phyloP scores from a whole-genome alignment of 2,888 invertebrate genomes.

The Calephelis perditalis region DNA sequence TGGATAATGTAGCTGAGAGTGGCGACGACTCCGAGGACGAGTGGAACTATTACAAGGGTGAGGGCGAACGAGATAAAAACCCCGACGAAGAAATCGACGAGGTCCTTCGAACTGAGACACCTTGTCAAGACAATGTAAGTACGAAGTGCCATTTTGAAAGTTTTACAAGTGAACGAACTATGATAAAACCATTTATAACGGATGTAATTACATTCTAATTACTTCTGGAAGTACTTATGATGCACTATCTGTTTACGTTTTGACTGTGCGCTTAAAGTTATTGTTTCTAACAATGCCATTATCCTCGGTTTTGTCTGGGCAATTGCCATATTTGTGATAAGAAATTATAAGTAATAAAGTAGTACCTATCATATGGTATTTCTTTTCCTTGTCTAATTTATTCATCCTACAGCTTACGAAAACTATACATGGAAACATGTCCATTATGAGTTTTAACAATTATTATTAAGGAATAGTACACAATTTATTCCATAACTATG shows the following conservation, averaged over 20 bases:
- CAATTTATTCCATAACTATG: too few species aligned
- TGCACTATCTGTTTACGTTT: not conserved
- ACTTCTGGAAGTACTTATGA: slow-evolving; percentile 4
- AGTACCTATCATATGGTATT: too few species aligned
- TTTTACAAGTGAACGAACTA: not conserved
- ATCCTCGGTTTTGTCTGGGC: too few species aligned
- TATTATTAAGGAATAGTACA: too few species aligned
- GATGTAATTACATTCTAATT: slow-evolving; percentile 9
- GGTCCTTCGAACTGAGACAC: slow-evolving; percentile 68
- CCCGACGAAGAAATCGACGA: slow-evolving; percentile 78
- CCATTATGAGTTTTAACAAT: too few species aligned
- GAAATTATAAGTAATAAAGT: too few species aligned
- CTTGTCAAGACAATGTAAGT: slow-evolving; percentile 69
- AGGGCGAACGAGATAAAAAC: slow-evolving; percentile 80
- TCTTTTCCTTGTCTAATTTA: too few species aligned
- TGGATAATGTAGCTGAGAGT: slow-evolving; percentile 87
- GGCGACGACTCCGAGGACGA: slow-evolving; percentile 91
- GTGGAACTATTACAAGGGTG: slow-evolving; percentile 90
- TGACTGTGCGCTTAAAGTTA: not conserved
- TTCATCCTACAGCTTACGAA: too few species aligned
- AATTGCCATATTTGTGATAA: too few species aligned
- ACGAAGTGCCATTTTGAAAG: not conserved
- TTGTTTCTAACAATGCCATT: too few species aligned
- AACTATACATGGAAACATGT: too few species aligned
- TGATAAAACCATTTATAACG: not conserved